Conservation (phyloP, 2,888 invertebrate species). For the Argynnis bischoffii region DNA sequence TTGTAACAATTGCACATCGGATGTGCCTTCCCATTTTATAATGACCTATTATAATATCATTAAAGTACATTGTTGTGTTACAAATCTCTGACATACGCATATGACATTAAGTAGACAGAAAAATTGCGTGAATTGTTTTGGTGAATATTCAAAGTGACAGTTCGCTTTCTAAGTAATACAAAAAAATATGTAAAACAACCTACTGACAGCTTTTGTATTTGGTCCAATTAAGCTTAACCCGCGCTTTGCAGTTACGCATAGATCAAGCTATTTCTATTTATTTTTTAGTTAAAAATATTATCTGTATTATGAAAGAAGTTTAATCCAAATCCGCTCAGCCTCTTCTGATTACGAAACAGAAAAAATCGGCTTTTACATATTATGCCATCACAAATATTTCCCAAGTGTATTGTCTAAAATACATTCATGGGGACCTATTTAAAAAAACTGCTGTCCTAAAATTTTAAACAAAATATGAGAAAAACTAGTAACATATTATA, state of each 20-base stretch:
- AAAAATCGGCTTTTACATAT: too few species aligned
- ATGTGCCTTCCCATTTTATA: constrained; percentile 39
- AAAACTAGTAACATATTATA: too few species aligned
- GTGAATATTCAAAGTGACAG: constrained; percentile 46
- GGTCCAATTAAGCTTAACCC: too few species aligned
- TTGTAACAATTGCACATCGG: constrained; percentile 42
- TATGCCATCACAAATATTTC: too few species aligned
- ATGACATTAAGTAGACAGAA: constrained; percentile 59
- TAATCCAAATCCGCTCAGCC: neutral
- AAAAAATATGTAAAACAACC: constrained; percentile 21
- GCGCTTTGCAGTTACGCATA: too few species aligned
- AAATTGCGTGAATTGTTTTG: constrained; percentile 49
- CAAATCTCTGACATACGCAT: constrained; percentile 44
- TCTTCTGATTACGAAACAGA: neutral
- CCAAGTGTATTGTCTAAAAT: too few species aligned
- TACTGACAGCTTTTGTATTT: too few species aligned
- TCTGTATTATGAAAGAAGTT: neutral
- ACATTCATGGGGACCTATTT: too few species aligned
- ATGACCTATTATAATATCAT: constrained; percentile 44
- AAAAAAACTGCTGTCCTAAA: too few species aligned
- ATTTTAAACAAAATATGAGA: too few species aligned
- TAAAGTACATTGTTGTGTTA: constrained; percentile 42
- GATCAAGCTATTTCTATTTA: too few species aligned
- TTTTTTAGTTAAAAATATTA: neutral
- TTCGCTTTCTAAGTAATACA: constrained; percentile 44